Evolutionary conservation across 2,797 vertebrate species (phyloP), one percentile per base, ranked within the genome.

Genomic region (Gephyroberyx darwinii): DNA sequence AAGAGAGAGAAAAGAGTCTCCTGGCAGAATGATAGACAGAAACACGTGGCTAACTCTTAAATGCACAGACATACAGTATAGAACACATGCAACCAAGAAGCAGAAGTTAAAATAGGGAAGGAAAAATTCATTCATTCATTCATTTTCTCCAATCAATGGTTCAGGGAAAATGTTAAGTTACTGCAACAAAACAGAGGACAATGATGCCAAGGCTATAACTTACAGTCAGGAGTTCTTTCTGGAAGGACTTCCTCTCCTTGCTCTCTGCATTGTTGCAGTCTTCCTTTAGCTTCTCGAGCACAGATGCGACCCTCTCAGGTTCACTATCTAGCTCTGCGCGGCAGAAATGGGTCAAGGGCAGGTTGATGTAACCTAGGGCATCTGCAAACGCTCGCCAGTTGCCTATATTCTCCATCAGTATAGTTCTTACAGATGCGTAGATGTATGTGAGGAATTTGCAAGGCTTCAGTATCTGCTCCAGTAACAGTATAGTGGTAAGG

Each of bases 401-500:
- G 78, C 95, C 94, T n/a, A 98, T 92, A 77, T 98, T 98, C 90
- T 98, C 98, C 98, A 99, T 99, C 37, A 99, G 93, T 74, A 95
- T 91, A 51, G 96, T 98, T 85, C 98, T 92, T 68, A 99, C 96
- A 0, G 97, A 98, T 56, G 98, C 96, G 0, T 99, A 99, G 86
- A 99, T 98, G 89, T 99, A 99, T 2, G 98, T 99, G 71, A 99
- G 95, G 86, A 97, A 99, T 83, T 98, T 99, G 90, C 96, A 97
- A 20, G 98, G 96, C 78, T 95, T 95, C 57, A 99, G 90, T 17
- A 96, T 96, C 89, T 98, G 98, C 79, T 99, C 97, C 30, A 99
- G 90, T 74, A 99, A 86, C 62, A 93, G 30, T 1, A 93, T 87
- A 0, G 96, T 97, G 1, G 95, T 96, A 20, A 99, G 95, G 63